Evolutionary conservation across 2,888 invertebrate species (phyloP), one percentile per base, ranked within the genome.

Genomic region (Crossocerus cetratus): DNA sequence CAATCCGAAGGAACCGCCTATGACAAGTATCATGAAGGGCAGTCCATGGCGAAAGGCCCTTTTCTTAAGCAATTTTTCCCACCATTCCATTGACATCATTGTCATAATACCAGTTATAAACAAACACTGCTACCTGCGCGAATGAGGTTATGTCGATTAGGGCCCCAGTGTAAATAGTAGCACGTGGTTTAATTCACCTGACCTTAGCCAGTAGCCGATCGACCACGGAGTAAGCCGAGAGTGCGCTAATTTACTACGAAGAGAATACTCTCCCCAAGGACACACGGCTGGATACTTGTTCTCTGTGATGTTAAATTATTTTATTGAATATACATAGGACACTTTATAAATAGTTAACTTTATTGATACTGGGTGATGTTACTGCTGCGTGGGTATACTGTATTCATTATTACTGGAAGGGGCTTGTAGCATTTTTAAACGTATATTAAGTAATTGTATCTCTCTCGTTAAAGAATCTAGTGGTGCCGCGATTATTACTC

Each of bases 1-100:
- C 42, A 97, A 89, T 3, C 94, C 95, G 89, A 96, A 94, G 0
- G 96, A 96, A 62, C 96, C 96, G 53, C 95, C 95, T 65, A 96
- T 90, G 20, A 96, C 91, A 74, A 96, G 92, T 61, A 94, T 72
- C 21, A 96, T 84, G 88, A 96, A 96, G 3, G 96, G 96, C 44
- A 95, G 0, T 18, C 62, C 58, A 2, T 69, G 56, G 3, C 21
- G 49, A 43, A 67, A 16, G 3, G 0, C 0, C 43, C 44, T 72
- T 14, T 11, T 16, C 8, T 61, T 16, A 20, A 5, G 42, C 20
- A 73, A 54, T 42, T 49, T 3, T 5, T n/a, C 11, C 32, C 32
- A 32, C 32, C 32, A 32, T 32, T 32, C 11, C 32, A 5, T 32
- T 32, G 2, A 8, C 11, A 8, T 32, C 32, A 32, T 32, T 32